phyloP scores from a whole-genome alignment of 2,113 vertebrate genomes.

The Mobula birostris region DNA sequence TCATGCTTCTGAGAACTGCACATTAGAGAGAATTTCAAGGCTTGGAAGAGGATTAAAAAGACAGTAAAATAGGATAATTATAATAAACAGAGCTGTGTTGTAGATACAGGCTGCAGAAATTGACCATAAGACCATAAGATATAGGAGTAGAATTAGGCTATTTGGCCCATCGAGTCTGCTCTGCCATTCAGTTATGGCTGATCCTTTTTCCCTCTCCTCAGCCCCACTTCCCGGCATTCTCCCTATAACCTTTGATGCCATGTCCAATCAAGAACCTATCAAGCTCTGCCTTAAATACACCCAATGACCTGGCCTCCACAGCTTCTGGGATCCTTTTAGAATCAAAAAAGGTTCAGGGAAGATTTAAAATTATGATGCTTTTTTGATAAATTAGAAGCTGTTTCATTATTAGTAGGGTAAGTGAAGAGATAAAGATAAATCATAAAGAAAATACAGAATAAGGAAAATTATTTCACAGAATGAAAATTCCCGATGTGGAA shows the following conservation, averaged over 20 bases:
- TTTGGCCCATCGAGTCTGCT: no score
- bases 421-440: neutral
- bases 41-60: neutral
- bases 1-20: neutral
- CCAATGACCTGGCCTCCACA: no score
- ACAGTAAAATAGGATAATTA: neutral
- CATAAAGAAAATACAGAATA: neutral
- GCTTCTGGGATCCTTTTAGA: no score
- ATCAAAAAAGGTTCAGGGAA: neutral
- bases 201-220: no score
- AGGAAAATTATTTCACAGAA: neutral
- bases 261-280: no score
- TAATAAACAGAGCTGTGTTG: no score
- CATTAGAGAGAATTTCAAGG: neutral
- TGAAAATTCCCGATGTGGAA: neutral
- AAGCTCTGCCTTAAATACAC: no score
- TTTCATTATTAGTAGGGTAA: neutral
- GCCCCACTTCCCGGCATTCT: no score
- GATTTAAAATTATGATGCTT: neutral
- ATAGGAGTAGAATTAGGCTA: no score
- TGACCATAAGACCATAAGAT: no score
- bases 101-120: neutral
- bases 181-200: no score
- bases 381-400: neutral
- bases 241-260: no score